Evolutionary conservation across 2,797 vertebrate genomes (phyloP).

Genomic region (Sebastes cheni): DNA sequence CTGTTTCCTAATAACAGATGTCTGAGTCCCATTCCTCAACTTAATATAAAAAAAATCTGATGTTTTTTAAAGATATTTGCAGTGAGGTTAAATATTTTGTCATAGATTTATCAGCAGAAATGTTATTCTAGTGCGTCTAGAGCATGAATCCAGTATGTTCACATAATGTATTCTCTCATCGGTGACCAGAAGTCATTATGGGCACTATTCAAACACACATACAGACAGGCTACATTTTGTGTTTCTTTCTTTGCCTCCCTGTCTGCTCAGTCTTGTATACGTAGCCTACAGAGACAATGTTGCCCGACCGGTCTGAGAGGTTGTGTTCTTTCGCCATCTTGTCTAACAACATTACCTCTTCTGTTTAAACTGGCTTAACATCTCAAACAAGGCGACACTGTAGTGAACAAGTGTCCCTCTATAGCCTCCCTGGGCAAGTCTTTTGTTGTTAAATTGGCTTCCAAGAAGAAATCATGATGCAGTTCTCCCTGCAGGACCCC

Average conservation of each 20-base stretch:
- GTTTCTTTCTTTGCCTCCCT: background rate
- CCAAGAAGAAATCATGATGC: background rate
- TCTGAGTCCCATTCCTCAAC: background rate
- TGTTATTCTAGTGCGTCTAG: background rate
- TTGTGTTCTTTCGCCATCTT: conserved; percentile 7
- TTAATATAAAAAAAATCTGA: background rate
- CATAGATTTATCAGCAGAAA: background rate
- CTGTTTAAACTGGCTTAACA: conserved; percentile 36
- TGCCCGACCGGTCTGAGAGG: conserved; percentile 60
- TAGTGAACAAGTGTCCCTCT: background rate
- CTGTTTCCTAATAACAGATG: conserved; percentile 11
- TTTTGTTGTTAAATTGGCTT: background rate
- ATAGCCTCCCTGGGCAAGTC: background rate
- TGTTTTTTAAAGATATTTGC: background rate
- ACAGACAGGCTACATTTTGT: background rate
- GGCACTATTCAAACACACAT: background rate
- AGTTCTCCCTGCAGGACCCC: conserved; percentile 2
- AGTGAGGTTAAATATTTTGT: background rate
- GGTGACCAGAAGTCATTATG: background rate
- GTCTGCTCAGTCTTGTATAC: background rate
- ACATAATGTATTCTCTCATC: background rate
- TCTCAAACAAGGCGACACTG: conserved; percentile 17
- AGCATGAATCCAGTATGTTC: background rate
- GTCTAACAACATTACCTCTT: conserved; percentile 47
- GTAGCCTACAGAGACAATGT: conserved; percentile 53